Evolutionary conservation across 2,797 vertebrate species (phyloP).

Genomic region (Arrhamphus sclerolepis): DNA sequence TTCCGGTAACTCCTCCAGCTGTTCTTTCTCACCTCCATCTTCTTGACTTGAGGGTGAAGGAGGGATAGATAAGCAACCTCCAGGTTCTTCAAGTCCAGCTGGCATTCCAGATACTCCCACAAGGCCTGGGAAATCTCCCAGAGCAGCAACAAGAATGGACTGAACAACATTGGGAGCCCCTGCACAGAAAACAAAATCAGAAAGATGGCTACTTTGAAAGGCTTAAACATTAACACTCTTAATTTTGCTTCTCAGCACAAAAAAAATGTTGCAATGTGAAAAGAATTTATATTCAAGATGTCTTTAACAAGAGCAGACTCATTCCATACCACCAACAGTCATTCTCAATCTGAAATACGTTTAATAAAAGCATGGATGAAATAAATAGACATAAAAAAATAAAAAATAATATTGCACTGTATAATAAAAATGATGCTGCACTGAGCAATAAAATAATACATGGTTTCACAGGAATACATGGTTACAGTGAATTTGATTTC

Average conservation of each 20-base stretch:
- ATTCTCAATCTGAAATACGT: no score
- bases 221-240: neutral
- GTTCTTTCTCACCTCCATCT: slow-evolving; percentile 83
- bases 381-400: no score
- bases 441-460: no score
- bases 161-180: slow-evolving; percentile 69
- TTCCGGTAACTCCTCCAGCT: slow-evolving; percentile 53
- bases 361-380: no score
- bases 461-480: no score
- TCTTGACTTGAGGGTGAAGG: slow-evolving; percentile 81
- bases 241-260: neutral
- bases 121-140: slow-evolving; percentile 76
- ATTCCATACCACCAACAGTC: no score
- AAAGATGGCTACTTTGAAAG: neutral
- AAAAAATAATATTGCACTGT: no score
- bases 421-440: no score
- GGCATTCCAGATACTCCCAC: slow-evolving; percentile 72
- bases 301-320: no score
- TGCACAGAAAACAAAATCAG: slow-evolving; percentile 33
- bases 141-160: slow-evolving; percentile 74
- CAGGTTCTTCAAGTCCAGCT: slow-evolving; percentile 70
- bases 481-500: no score
- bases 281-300: no score
- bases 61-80: slow-evolving; percentile 79
- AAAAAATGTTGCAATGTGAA: neutral